A percentile compares a stretch with the other conserved stretches of the same genome.
These are phyloP conservation scores for Tretioscincus oriximinensis DNA, from an alignment of 2,113 vertebrate species.

Conservation along the genomic window DNA sequence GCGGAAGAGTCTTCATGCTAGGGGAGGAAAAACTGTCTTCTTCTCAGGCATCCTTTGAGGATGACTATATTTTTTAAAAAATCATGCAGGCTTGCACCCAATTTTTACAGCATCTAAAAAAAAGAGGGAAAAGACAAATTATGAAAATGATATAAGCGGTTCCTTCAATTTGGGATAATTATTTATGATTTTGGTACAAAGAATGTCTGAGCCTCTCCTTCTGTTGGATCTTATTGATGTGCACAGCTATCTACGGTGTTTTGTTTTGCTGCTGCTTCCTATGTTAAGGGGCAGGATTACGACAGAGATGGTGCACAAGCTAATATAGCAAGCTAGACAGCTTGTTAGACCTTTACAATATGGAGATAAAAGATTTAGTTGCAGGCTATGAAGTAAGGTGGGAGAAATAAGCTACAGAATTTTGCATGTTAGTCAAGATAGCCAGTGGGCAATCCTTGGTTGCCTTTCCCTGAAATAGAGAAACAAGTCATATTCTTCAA, in stretches of 20 bases:
- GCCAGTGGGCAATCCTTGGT: too few relatives aligned
- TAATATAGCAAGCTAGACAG: not conserved
- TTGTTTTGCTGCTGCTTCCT: not conserved
- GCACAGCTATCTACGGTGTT: not conserved
- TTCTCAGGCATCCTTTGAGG: conserved; percentile 32
- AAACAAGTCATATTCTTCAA: not conserved
- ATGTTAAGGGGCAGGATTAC: not conserved
- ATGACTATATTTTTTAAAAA: conserved; percentile 14
- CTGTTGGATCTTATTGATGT: conserved; percentile 17
- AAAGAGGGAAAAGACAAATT: not conserved
- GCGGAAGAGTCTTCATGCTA: not conserved
- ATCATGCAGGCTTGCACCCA: not conserved
- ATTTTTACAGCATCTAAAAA: not conserved
- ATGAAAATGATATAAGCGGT: accelerated
- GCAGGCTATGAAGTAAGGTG: not conserved
- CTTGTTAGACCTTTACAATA: too few relatives aligned
- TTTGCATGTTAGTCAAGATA: too few relatives aligned
- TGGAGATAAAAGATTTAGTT: too few relatives aligned
- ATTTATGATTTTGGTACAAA: conserved; percentile 29
- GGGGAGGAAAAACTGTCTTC: conserved; percentile 13
- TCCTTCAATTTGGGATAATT: conserved; percentile 18
- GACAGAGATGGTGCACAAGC: too few relatives aligned
- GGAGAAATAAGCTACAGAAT: not conserved
- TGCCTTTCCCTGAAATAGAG: not conserved
- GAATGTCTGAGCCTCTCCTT: conserved; percentile 11